A percentile compares a stretch with the other conserved stretches of the same genome.
These are phyloP conservation scores for Thermophis baileyi DNA, from an alignment of 2,113 vertebrate genomes.

Conservation along the genomic window DNA sequence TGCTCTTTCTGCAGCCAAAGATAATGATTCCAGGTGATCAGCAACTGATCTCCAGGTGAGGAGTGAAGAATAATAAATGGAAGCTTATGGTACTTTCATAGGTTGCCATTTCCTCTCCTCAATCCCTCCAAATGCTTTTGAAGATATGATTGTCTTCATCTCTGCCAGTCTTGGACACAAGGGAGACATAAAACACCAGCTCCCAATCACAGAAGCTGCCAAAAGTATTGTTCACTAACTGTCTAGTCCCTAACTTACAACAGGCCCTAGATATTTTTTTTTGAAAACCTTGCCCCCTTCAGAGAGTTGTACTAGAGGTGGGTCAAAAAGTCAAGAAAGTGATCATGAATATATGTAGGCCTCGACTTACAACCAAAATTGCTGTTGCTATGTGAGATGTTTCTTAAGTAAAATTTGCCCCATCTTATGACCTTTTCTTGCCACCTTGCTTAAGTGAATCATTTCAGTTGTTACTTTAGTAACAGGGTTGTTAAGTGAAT, in stretches of 20 bases:
- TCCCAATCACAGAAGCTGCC: background rate
- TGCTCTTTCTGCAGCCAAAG: background rate
- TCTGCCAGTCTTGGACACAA: background rate
- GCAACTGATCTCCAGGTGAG: background rate
- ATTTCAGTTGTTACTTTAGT: too few species aligned
- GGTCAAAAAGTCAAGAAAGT: background rate
- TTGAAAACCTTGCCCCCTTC: background rate
- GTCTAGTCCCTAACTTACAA: background rate
- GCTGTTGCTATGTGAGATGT: too few species aligned
- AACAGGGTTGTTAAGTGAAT: too few species aligned
- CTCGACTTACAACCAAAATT: too few species aligned
- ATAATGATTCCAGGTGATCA: background rate
- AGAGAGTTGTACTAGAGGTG: background rate
- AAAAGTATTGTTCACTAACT: background rate
- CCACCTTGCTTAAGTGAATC: too few species aligned
- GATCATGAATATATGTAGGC: background rate
- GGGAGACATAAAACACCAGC: background rate
- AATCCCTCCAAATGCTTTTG: background rate
- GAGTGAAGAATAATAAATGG: background rate
- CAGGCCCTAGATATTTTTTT: background rate
- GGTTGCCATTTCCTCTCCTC: background rate
- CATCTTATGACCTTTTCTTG: too few species aligned
- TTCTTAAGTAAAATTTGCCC: too few species aligned
- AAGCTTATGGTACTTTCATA: background rate
- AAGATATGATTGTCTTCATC: background rate